phyloP scores from a whole-genome alignment of 1,140 invertebrate genomes.

The Drosophila leontia region DNA sequence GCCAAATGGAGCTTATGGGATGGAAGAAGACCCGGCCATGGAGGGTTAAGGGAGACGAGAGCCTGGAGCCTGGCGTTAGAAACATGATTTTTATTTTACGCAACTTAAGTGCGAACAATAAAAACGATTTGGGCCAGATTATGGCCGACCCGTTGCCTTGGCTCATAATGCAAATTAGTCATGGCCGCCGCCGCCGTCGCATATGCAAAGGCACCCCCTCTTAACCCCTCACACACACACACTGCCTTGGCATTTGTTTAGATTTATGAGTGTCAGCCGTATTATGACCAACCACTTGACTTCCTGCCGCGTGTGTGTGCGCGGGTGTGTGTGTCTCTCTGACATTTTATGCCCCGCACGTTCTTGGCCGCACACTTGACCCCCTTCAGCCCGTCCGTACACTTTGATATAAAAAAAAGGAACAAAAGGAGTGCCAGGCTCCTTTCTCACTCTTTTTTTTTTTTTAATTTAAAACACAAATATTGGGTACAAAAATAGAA shows the following conservation, averaged over 20 bases:
- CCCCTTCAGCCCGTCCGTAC: not conserved
- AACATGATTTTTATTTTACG: conserved; percentile 85
- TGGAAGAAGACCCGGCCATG: conserved; percentile 15
- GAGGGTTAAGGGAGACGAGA: not conserved
- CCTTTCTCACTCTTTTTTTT: too few species aligned
- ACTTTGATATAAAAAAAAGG: not conserved
- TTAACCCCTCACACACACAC: not conserved
- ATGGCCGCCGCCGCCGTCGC: conserved; percentile 74
- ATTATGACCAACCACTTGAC: conserved; percentile 84
- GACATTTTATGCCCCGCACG: conserved; percentile 78
- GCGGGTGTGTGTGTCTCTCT: conserved; percentile 46
- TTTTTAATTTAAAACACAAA: too few species aligned
- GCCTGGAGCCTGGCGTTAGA: conserved; percentile 68
- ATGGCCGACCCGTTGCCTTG: conserved; percentile 52
- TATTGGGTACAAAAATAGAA: too few species aligned
- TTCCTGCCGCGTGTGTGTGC: conserved; percentile 79
- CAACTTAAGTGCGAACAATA: conserved; percentile 85
- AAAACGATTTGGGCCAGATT: conserved; percentile 83
- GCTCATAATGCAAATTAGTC: conserved; percentile 82
- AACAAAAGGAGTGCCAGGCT: not conserved
- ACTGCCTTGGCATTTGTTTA: conserved; percentile 75
- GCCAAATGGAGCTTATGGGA: conserved; percentile 77
- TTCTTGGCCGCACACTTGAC: conserved; percentile 26
- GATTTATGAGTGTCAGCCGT: conserved; percentile 82
- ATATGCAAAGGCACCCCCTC: conserved; percentile 65